Evolutionary conservation across 2,888 invertebrate species (phyloP), one percentile per base, ranked within the genome.

Genomic region (Drosophila monieri): DNA sequence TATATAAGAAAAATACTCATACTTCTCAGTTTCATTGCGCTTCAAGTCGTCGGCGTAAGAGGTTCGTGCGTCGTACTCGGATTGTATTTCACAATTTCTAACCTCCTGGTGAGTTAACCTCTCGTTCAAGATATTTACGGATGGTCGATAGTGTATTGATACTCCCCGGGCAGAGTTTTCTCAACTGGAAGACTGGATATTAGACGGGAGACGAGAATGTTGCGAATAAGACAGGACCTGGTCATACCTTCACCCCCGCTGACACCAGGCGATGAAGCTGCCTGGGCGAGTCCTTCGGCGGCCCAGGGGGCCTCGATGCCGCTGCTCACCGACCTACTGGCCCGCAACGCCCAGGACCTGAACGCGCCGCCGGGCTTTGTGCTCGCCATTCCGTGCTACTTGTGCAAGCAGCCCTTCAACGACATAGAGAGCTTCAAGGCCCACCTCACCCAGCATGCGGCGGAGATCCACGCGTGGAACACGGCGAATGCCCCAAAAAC

Each of bases 351-450:
- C 9, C 41, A 4, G 5, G 21, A 35, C 1, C 1, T 14, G 0
- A 25, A 56, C 12, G 35, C 55, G 0, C 54, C 69, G 1, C 44
- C 53, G 6, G 54, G 69, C 41, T 54, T 30, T 30, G 43, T 57
- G 2, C 37, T 65, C 4, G 35, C 43, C 14, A 48, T 65, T 3
- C 57, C 64, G 1, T 71, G 80, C 15, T 78, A 46, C 18, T 15
- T 80, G 6, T 80, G 80, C 77, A 35, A 62, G 6, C 64, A 58
- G 25, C 78, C 54, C 1, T 83, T 80, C 5, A 43, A 18, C 37
- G 44, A 80, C 32, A 12, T 69, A 12, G 55, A 52, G 0, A 18
- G 27, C n/a, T 55, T 79, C 3, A 48, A 46, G 21, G 53, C 49
- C 10, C 79, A 79, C 14, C 21, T 81, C 2, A 32, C 9, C 1